Conservation (phyloP, 1,140 invertebrate species). For the Brachionus angularis region DNA sequence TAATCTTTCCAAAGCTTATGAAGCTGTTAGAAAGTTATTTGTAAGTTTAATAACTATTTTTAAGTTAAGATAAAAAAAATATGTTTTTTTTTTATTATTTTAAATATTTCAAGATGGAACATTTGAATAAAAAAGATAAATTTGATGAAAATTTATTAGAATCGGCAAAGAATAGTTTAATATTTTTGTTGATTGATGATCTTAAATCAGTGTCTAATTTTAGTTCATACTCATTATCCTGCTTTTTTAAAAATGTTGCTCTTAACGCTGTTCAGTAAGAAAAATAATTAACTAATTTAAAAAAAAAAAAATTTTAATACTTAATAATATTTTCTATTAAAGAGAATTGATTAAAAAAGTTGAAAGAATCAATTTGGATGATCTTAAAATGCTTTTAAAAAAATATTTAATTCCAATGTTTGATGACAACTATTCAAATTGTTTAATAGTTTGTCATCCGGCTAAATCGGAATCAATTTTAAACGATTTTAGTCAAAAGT, state of each 20-base stretch:
- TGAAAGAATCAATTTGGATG: conserved; percentile 65
- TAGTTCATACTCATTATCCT: conserved; percentile 67
- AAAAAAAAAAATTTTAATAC: not conserved
- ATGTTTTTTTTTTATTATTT: conserved; percentile 5
- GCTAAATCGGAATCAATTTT: conserved; percentile 67
- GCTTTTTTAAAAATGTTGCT: conserved; percentile 67
- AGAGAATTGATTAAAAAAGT: conserved; percentile 67
- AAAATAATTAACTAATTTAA: not conserved
- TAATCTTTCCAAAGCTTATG: conserved; percentile 71
- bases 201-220: conserved; percentile 72
- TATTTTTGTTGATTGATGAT: conserved; percentile 75
- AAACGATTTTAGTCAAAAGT: conserved; percentile 61
- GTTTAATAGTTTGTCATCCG: conserved; percentile 71
- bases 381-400: conserved; percentile 65
- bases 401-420: conserved; percentile 68
- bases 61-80: too few species aligned
- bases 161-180: conserved; percentile 74
- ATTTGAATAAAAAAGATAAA: conserved; percentile 62
- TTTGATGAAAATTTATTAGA: conserved; percentile 73
- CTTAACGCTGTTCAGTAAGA: conserved; percentile 68
- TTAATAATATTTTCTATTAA: conserved; percentile 46
- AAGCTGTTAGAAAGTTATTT: conserved; percentile 69
- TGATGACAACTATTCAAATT: conserved; percentile 62
- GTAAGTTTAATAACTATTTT: conserved; percentile 65
- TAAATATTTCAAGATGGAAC: conserved; percentile 62